These are phyloP conservation scores for Mola mola DNA, from an alignment of 2,113 vertebrate species.

Conservation along the genomic window DNA sequence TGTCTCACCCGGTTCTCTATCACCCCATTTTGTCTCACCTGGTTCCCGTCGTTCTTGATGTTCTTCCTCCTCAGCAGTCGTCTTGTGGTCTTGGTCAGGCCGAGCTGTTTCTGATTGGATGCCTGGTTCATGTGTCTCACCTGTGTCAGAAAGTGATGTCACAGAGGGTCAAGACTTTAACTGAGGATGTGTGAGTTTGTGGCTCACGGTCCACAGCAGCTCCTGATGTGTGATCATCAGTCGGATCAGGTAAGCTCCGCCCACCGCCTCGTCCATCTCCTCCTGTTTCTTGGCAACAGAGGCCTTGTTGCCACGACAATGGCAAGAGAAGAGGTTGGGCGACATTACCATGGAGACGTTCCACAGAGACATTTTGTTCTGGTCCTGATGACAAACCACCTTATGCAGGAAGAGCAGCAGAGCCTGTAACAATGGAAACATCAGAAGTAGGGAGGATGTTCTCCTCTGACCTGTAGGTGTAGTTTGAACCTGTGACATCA, in stretches of 20 bases:
- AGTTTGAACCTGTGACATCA: no score
- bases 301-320: conserved; percentile 80
- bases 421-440: no score
- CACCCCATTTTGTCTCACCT: neutral
- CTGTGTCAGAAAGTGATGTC: conserved; percentile 75
- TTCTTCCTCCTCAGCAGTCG: conserved; percentile 87
- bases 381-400: conserved; percentile 91
- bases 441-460: no score
- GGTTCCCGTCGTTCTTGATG: conserved; percentile 82
- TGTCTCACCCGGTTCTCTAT: neutral
- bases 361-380: conserved; percentile 96
- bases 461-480: neutral
- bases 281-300: conserved; percentile 76
- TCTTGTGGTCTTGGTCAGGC: conserved; percentile 73
- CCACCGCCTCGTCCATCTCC: conserved; percentile 88
- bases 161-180: neutral
- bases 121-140: conserved; percentile 94
- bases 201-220: conserved; percentile 91
- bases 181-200: neutral
- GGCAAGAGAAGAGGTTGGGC: conserved; percentile 90
- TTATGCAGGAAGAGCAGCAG: conserved; percentile 91
- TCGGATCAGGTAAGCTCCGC: conserved; percentile 87
- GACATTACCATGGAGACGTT: conserved; percentile 97
- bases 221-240: conserved; percentile 92
- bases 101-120: conserved; percentile 83